Conservation (phyloP, 1,140 invertebrate genomes). For the Ostrea edulis region DNA sequence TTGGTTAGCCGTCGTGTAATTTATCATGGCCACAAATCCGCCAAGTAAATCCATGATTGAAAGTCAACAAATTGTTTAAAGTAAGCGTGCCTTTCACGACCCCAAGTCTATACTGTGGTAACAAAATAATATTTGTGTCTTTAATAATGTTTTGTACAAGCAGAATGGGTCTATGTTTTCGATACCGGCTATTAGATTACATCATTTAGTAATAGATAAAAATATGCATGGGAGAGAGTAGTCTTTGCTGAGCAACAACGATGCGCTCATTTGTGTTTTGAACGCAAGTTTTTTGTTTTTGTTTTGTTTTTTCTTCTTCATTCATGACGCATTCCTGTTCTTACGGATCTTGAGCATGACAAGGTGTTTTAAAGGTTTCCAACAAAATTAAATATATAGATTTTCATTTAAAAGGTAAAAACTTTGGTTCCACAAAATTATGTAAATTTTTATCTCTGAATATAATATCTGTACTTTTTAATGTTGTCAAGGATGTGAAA, state of each 20-base stretch:
- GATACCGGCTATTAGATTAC: slow-evolving; percentile 29
- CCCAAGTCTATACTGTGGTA: neutral
- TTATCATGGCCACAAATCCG: slow-evolving; percentile 22
- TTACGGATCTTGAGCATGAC: neutral
- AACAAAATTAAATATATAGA: slow-evolving; percentile 18
- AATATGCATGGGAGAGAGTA: neutral
- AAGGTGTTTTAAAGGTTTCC: slow-evolving; percentile 25
- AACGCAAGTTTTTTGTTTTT: neutral
- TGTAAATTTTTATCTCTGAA: neutral
- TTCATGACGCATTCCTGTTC: neutral
- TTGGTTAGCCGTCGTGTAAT: neutral
- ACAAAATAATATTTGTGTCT: slow-evolving; percentile 31
- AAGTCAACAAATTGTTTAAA: slow-evolving; percentile 30
- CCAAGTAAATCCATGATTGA: neutral
- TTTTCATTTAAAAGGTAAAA: slow-evolving; percentile 14
- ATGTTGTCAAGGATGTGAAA: no score
- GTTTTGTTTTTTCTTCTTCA: neutral
- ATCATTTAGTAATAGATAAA: slow-evolving; percentile 4
- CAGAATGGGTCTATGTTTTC: slow-evolving; percentile 19
- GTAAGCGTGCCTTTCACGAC: slow-evolving; percentile 17
- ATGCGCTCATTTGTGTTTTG: neutral
- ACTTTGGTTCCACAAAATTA: slow-evolving; percentile 32
- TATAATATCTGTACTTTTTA: neutral
- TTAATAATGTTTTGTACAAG: slow-evolving; percentile 6
- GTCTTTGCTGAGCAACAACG: neutral